Evolutionary conservation across 2,888 invertebrate species (phyloP).

Genomic region (Ophraella communa): DNA sequence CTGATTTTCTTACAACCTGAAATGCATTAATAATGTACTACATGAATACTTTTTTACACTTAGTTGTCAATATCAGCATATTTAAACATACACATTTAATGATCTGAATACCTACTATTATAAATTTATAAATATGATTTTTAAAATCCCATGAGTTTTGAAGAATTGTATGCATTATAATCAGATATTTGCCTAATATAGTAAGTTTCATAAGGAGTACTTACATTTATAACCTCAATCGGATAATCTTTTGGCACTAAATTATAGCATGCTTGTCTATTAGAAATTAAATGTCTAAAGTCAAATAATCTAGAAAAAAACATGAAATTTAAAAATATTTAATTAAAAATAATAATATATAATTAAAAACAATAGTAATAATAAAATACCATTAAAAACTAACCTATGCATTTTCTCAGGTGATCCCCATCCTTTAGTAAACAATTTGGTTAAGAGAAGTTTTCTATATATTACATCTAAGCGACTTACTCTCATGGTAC

Average conservation of each 20-base stretch:
- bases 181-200: background rate
- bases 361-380: too few species aligned
- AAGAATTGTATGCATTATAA: slow-evolving; percentile 10
- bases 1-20: slow-evolving; percentile 76
- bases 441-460: slow-evolving; percentile 87
- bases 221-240: slow-evolving; percentile 84
- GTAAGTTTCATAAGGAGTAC: slow-evolving; percentile 26
- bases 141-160: background rate
- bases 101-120: background rate
- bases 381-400: slow-evolving; percentile 23
- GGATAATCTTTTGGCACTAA: slow-evolving; percentile 85
- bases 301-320: slow-evolving; percentile 85
- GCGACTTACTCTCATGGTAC: slow-evolving; percentile 56
- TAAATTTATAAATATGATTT: background rate
- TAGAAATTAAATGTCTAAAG: slow-evolving; percentile 86
- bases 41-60: too few species aligned
- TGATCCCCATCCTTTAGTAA: slow-evolving; percentile 96
- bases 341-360: too few species aligned
- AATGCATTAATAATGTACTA: too few species aligned
- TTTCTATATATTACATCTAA: slow-evolving; percentile 85
- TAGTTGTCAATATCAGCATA: slow-evolving; percentile 16
- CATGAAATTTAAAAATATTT: too few species aligned
- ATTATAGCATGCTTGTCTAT: slow-evolving; percentile 81
- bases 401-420: slow-evolving; percentile 87
- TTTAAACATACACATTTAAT: background rate